Evolutionary conservation across 2,888 invertebrate genomes (phyloP).

Genomic region (Danaus chrysippus): DNA sequence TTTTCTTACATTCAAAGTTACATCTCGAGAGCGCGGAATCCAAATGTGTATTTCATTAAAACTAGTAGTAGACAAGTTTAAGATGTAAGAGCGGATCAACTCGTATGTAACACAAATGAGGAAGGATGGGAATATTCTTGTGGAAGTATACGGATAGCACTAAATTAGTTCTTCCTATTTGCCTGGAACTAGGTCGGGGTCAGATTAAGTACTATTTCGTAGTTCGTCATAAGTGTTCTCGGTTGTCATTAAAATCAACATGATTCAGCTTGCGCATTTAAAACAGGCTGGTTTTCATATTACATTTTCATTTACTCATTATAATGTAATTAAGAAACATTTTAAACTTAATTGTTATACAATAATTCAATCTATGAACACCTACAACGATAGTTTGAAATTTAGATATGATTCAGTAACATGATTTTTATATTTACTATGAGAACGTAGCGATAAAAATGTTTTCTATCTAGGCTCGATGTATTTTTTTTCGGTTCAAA

Average conservation of each 20-base stretch:
- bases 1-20: background rate
- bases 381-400: too few relatives aligned
- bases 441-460: background rate
- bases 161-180: slow-evolving; percentile 24
- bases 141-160: slow-evolving; percentile 17
- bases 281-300: slow-evolving; percentile 1
- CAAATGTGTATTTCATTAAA: background rate
- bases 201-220: slow-evolving; percentile 21
- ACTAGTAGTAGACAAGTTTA: background rate
- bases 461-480: background rate
- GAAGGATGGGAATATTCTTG: background rate
- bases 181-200: slow-evolving; percentile 27
- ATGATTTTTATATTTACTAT: too few relatives aligned
- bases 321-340: background rate
- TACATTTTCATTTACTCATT: background rate
- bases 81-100: slow-evolving; percentile 11
- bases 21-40: background rate
- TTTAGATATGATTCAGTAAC: too few relatives aligned
- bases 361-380: too few relatives aligned
- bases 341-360: too few relatives aligned
- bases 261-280: slow-evolving; percentile 10
- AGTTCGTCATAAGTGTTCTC: slow-evolving; percentile 20
- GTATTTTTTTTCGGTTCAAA: background rate
- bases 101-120: slow-evolving; percentile 9
- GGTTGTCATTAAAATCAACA: slow-evolving; percentile 19